These are phyloP conservation scores for Xanthostigma xanthostigma DNA, from an alignment of 2,888 invertebrate genomes.

Conservation along the genomic window DNA sequence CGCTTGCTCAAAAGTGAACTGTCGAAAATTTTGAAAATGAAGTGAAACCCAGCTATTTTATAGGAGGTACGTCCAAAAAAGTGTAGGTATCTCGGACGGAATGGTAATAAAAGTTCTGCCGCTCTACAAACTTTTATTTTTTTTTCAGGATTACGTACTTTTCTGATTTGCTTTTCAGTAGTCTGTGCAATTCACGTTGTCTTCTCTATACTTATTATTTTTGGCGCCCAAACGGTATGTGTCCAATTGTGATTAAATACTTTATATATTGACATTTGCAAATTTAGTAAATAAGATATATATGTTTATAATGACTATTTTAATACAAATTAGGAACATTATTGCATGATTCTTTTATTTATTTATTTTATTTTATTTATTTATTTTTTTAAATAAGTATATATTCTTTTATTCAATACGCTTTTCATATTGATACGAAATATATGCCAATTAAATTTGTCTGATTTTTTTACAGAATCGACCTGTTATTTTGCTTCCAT, in stretches of 20 bases:
- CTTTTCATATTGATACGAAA: neutral
- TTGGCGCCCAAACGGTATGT: conserved; percentile 27
- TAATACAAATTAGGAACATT: neutral
- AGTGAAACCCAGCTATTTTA: too few relatives aligned
- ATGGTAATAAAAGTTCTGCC: neutral
- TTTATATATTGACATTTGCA: neutral
- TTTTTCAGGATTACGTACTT: conserved; percentile 21
- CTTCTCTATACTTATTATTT: conserved; percentile 25
- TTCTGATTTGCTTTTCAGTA: conserved; percentile 22
- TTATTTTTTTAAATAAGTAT: too few relatives aligned
- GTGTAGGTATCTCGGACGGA: neutral
- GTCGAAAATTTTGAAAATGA: too few relatives aligned
- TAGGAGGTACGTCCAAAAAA: too few relatives aligned
- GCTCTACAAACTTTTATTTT: neutral
- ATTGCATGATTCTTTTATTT: too few relatives aligned
- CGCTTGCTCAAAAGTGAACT: too few relatives aligned
- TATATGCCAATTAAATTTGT: neutral
- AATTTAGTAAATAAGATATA: too few relatives aligned
- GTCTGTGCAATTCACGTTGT: conserved; percentile 22
- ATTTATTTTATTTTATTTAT: too few relatives aligned
- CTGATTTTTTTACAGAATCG: conserved; percentile 22
- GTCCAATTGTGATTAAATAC: neutral
- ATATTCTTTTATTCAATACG: neutral
- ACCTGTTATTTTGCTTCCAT: conserved; percentile 23
- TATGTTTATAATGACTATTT: too few relatives aligned